A percentile compares a stretch with the other conserved stretches of the same genome.
These are phyloP conservation scores for Siniperca obscura DNA, from an alignment of 2,797 vertebrate species.

Conservation along the genomic window DNA sequence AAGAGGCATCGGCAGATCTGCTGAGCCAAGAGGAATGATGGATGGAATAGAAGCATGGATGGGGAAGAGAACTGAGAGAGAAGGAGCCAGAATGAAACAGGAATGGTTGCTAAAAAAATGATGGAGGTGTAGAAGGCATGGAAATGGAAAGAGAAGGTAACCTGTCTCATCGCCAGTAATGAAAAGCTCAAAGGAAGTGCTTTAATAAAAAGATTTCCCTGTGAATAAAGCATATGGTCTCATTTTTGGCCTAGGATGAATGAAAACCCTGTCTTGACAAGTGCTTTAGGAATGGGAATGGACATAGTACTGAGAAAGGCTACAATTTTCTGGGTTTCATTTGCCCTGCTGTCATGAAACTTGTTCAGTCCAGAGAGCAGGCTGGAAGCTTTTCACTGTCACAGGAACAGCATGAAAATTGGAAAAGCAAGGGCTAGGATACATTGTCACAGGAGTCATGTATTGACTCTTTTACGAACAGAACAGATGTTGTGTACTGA, in stretches of 20 bases:
- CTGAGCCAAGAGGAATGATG: conserved; percentile 41
- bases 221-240: conserved; percentile 15
- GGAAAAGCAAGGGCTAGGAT: not conserved
- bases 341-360: conserved; percentile 18
- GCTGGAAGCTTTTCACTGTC: conserved; percentile 8
- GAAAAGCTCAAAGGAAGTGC: not conserved
- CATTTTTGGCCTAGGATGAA: conserved; percentile 18
- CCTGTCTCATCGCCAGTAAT: not conserved
- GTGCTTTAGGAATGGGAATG: conserved; percentile 18
- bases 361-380: not conserved
- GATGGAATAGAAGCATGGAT: conserved; percentile 10
- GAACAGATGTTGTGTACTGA: conserved; percentile 35
- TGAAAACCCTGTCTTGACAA: conserved; percentile 15
- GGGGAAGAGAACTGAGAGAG: not conserved
- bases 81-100: not conserved
- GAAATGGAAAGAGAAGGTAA: conserved; percentile 3
- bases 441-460: conserved; percentile 1
- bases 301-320: not conserved
- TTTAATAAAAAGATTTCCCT: conserved; percentile 3
- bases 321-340: conserved; percentile 30
- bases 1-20: conserved; percentile 38
- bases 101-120: not conserved
- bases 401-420: conserved; percentile 1
- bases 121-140: not conserved
- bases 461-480: conserved; percentile 24